A percentile compares a stretch with the other conserved stretches of the same genome.
These are phyloP conservation scores for Euwallacea similis DNA, from an alignment of 1,140 invertebrate species.

Conservation along the genomic window DNA sequence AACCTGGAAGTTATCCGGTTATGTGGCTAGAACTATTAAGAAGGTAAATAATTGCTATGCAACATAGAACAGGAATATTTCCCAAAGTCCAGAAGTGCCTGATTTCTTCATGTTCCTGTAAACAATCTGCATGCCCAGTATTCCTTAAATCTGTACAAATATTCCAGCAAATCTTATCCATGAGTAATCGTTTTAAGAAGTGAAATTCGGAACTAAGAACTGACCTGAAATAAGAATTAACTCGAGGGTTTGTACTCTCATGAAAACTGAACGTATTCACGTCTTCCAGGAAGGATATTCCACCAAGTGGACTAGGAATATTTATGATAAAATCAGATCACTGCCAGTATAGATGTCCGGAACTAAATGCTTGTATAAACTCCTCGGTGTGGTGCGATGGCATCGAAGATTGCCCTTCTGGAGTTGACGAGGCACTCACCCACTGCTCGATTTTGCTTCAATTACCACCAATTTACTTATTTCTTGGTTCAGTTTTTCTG, in stretches of 20 bases:
- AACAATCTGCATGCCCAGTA: no score
- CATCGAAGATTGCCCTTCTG: slow-evolving; percentile 80
- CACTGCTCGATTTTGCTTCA: slow-evolving; percentile 76
- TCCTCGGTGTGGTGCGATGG: slow-evolving; percentile 88
- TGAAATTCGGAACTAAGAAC: not conserved
- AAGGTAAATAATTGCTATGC: slow-evolving; percentile 52
- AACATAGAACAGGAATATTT: no score
- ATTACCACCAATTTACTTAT: slow-evolving; percentile 72
- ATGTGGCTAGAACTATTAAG: slow-evolving; percentile 82
- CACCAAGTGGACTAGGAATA: slow-evolving; percentile 50
- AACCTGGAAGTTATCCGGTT: slow-evolving; percentile 72
- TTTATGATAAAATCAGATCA: slow-evolving; percentile 66
- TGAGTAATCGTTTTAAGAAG: not conserved
- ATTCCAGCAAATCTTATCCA: no score
- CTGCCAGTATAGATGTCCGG: slow-evolving; percentile 79
- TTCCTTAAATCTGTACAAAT: no score
- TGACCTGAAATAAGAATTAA: no score
- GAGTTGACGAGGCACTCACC: slow-evolving; percentile 80
- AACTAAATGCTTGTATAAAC: slow-evolving; percentile 85
- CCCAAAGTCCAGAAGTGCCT: no score
- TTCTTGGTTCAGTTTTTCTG: slow-evolving; percentile 49
- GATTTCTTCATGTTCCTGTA: no score
- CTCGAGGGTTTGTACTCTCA: no score
- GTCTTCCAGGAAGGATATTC: slow-evolving; percentile 44
- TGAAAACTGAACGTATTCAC: no score